Conservation (phyloP, 2,113 vertebrate species). For the Columba livia region DNA sequence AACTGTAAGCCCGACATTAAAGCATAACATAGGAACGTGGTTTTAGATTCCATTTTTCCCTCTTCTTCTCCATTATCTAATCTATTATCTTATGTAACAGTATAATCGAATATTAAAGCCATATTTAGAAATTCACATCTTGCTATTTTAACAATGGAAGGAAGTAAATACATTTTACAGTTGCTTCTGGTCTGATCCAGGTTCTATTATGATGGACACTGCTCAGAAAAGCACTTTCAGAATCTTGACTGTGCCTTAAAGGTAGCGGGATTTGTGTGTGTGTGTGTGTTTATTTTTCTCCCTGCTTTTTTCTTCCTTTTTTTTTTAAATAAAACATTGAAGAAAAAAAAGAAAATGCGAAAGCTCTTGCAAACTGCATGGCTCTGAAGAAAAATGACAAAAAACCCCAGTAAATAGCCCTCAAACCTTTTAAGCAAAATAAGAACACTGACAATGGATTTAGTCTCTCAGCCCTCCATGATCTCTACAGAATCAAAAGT, state of each 20-base stretch:
- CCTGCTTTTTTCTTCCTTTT: no score
- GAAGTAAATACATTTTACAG: background rate
- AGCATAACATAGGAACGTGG: background rate
- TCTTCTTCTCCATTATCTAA: background rate
- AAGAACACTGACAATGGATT: background rate
- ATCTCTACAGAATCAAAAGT: background rate
- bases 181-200: background rate
- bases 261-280: rapidly evolving
- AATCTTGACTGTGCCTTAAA: background rate
- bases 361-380: background rate
- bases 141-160: background rate
- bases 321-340: background rate
- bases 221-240: background rate
- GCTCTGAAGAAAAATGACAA: background rate
- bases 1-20: background rate
- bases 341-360: background rate
- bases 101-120: background rate
- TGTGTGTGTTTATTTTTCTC: background rate
- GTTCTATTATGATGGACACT: background rate
- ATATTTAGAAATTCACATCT: background rate
- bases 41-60: background rate
- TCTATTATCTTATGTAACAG: background rate
- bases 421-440: background rate
- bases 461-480: background rate
- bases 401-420: background rate